phyloP scores from a whole-genome alignment of 2,797 vertebrate genomes.

The Gallinago solitaria region DNA sequence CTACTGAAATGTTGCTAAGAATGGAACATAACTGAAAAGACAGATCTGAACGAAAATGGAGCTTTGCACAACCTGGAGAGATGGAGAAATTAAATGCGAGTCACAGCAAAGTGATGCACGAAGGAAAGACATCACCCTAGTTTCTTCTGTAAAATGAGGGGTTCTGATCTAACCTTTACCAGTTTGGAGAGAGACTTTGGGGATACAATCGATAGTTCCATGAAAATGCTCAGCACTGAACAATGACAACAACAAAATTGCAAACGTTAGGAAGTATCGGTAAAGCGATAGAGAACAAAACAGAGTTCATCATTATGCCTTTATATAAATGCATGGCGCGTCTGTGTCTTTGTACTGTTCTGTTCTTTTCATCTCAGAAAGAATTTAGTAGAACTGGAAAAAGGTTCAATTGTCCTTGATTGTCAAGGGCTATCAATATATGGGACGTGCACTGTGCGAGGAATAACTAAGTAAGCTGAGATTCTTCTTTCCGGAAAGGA shows the following conservation, averaged over 20 bases:
- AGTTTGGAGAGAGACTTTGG: neutral
- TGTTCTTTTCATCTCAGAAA: constrained; percentile 61
- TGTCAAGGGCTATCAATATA: constrained; percentile 65
- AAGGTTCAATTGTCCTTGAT: constrained; percentile 68
- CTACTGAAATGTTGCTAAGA: neutral
- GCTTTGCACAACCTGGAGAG: neutral
- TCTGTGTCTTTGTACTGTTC: constrained; percentile 32
- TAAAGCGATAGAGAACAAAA: constrained; percentile 36
- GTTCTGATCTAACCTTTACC: neutral
- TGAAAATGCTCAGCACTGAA: neutral
- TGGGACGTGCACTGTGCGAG: neutral
- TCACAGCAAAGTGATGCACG: neutral
- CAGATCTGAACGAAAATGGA: neutral
- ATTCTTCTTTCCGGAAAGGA: constrained; percentile 24
- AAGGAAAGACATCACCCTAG: neutral
- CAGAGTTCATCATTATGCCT: constrained; percentile 16
- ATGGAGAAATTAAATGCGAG: neutral
- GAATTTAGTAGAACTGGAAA: constrained; percentile 49
- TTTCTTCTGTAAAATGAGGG: neutral
- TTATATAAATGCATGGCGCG: constrained; percentile 54
- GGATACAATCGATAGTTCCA: neutral
- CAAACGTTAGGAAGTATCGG: neutral
- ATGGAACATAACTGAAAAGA: neutral
- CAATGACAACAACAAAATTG: neutral
- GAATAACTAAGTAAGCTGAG: constrained; percentile 56